A percentile compares a stretch with the other conserved stretches of the same genome.
phyloP scores from a whole-genome alignment of 2,888 invertebrate species.

The Troides helena region DNA sequence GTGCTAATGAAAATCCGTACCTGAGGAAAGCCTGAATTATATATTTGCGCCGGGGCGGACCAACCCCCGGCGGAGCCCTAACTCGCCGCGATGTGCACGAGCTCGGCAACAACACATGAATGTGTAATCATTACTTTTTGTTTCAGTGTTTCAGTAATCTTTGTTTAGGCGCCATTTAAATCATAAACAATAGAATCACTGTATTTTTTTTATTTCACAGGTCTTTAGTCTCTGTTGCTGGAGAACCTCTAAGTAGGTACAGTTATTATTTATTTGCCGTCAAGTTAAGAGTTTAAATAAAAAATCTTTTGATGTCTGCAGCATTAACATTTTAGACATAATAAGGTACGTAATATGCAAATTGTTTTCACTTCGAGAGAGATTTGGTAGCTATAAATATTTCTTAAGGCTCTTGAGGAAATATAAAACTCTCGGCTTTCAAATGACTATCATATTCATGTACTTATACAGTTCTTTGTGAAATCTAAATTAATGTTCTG shows the following conservation, averaged over 20 bases:
- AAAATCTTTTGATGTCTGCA: constrained; percentile 11
- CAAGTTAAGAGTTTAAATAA: not conserved
- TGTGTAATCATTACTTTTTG: constrained; percentile 39
- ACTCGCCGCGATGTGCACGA: constrained; percentile 53
- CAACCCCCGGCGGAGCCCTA: constrained; percentile 47
- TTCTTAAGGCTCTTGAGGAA: constrained; percentile 14
- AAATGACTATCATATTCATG: not conserved
- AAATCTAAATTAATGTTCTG: not conserved
- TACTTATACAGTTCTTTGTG: not conserved
- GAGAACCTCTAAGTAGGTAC: no score
- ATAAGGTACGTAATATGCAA: constrained; percentile 28
- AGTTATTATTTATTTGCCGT: no score
- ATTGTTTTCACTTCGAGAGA: constrained; percentile 24
- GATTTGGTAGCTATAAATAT: constrained; percentile 27
- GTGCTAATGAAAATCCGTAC: constrained; percentile 66
- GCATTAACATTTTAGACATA: constrained; percentile 22
- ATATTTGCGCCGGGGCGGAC: constrained; percentile 56
- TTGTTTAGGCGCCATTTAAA: constrained; percentile 13
- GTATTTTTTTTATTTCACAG: not conserved
- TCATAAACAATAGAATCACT: not conserved
- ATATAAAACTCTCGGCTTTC: constrained; percentile 12
- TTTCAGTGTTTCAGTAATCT: constrained; percentile 22
- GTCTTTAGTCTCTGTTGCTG: no score
- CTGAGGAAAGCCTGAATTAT: constrained; percentile 66
- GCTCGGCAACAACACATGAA: constrained; percentile 39